Evolutionary conservation across 2,888 invertebrate species (phyloP).

Genomic region (Podotricha telesiphe): DNA sequence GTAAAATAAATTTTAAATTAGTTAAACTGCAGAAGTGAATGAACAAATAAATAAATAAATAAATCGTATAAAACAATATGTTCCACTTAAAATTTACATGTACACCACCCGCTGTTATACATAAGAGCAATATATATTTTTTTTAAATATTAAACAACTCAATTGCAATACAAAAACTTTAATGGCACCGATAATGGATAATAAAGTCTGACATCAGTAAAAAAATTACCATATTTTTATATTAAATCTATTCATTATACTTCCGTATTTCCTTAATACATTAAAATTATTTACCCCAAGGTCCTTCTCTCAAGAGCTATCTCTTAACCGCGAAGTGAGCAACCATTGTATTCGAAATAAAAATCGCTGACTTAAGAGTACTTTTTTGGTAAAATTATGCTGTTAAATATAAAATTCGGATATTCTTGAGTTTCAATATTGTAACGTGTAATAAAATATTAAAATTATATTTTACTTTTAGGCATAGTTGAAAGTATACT

Average conservation of each 20-base stretch:
- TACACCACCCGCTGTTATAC: no score
- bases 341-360: constrained; percentile 18
- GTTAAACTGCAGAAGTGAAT: no score
- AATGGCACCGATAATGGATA: no score
- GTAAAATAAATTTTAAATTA: no score
- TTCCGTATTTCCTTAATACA: constrained; percentile 10
- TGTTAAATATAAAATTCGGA: neutral
- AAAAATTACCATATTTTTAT: neutral
- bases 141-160: no score
- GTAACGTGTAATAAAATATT: constrained; percentile 1
- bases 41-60: no score
- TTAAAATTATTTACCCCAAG: constrained; percentile 17
- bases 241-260: neutral
- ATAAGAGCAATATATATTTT: no score
- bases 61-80: no score
- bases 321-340: constrained; percentile 21
- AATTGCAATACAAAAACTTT: no score
- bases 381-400: constrained; percentile 14
- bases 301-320: constrained; percentile 13
- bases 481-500: neutral
- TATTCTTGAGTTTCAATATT: constrained; percentile 6
- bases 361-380: constrained; percentile 22
- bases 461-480: neutral
- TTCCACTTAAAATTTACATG: no score
- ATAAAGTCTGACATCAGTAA: no score